phyloP scores from a whole-genome alignment of 2,888 invertebrate genomes.

The Pammene fasciana region DNA sequence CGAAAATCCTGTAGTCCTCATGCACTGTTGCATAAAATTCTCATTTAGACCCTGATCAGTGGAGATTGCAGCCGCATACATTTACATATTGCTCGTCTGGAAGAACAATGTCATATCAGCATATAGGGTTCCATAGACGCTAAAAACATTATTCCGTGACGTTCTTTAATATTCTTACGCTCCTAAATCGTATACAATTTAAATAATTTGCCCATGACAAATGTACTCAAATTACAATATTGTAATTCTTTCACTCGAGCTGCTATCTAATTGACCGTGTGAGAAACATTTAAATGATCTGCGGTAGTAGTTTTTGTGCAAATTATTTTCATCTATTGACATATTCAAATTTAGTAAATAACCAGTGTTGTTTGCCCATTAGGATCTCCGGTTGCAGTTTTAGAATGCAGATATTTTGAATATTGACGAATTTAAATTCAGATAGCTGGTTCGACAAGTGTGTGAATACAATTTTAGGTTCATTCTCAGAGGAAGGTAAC shows the following conservation, averaged over 20 bases:
- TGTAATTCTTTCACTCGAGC: constrained; percentile 62
- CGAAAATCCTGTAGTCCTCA: constrained; percentile 53
- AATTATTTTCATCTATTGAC: constrained; percentile 58
- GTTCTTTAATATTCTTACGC: constrained; percentile 31
- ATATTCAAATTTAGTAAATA: constrained; percentile 60
- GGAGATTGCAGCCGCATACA: constrained; percentile 64
- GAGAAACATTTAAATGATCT: constrained; percentile 56
- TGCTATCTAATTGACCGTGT: constrained; percentile 73
- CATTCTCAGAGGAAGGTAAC: constrained; percentile 59
- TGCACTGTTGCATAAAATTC: constrained; percentile 76
- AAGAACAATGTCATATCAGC: constrained; percentile 16
- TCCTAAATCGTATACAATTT: constrained; percentile 64
- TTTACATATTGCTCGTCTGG: constrained; percentile 61
- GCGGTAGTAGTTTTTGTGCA: constrained; percentile 52
- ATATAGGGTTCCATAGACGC: constrained; percentile 1
- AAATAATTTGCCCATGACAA: constrained; percentile 76
- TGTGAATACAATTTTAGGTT: constrained; percentile 61
- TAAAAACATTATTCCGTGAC: constrained; percentile 2
- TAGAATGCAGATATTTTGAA: constrained; percentile 54
- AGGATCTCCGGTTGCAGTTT: constrained; percentile 47
- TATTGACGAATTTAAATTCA: constrained; percentile 67
- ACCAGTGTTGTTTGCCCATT: constrained; percentile 36
- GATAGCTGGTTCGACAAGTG: constrained; percentile 55
- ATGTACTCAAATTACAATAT: constrained; percentile 65
- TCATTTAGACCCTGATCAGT: constrained; percentile 73